Evolutionary conservation across 35 echinoderm and acorn worm genomes (phyloP).

Genomic region (Ophiothrix spiculata): DNA sequence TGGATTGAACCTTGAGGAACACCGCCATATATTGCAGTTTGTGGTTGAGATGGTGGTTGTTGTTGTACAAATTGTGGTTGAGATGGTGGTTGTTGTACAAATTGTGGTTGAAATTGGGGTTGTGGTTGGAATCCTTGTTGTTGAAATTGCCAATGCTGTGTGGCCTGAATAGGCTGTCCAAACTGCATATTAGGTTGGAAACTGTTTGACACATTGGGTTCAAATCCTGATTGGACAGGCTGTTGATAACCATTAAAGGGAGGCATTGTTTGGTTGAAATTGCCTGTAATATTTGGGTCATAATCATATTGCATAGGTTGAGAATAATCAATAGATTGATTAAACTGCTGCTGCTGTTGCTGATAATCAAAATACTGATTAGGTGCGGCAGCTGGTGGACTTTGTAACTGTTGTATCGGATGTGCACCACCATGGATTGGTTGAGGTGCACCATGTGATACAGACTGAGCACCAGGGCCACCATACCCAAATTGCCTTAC

Average conservation of each 20-base stretch:
- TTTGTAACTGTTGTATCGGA: neutral
- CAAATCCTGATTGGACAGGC: neutral
- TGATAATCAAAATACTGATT: neutral
- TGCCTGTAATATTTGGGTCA: neutral
- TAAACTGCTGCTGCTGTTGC: neutral
- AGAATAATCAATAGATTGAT: neutral
- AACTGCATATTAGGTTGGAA: neutral
- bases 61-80: too few species aligned
- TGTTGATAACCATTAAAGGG: neutral
- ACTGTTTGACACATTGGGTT: neutral
- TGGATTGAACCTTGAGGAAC: too few species aligned
- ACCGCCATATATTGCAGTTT: too few species aligned
- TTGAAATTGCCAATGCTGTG: conserved; percentile 5
- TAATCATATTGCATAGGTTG: neutral
- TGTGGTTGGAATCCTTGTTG: conserved; percentile 10
- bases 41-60: too few species aligned
- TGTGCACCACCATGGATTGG: neutral
- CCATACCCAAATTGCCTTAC: neutral
- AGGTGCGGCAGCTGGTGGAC: neutral
- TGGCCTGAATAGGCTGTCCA: neutral
- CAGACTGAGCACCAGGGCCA: neutral
- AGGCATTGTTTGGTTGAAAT: neutral
- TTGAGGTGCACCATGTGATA: neutral
- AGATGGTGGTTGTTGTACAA: neutral
- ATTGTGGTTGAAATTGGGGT: neutral